Conservation (phyloP, 2,888 invertebrate species). For the Ormyrus thymus region DNA sequence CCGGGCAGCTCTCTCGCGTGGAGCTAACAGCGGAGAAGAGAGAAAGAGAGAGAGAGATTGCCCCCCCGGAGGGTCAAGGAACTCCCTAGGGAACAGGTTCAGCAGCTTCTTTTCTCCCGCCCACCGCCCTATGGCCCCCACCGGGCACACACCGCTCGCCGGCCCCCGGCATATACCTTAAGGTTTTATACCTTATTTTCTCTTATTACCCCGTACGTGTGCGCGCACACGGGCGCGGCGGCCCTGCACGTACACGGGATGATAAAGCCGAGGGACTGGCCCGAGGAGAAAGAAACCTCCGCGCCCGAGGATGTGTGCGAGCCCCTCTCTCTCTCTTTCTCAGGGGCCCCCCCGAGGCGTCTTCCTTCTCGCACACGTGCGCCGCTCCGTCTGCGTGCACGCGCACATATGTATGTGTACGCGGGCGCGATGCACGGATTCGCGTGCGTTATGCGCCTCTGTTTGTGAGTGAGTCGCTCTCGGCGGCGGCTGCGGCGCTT, state of each 20-base stretch:
- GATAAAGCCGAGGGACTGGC: slow-evolving; percentile 39
- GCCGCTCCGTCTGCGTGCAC: slow-evolving; percentile 9
- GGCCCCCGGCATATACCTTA: slow-evolving; percentile 60
- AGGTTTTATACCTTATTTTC: slow-evolving; percentile 68
- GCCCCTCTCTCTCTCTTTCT: slow-evolving; percentile 27
- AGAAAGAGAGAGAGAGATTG: slow-evolving; percentile 44
- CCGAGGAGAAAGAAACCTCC: slow-evolving; percentile 46
- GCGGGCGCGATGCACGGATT: slow-evolving; percentile 32
- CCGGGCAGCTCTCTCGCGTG: slow-evolving; percentile 39
- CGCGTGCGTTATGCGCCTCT: slow-evolving; percentile 51
- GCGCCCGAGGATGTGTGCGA: slow-evolving; percentile 36
- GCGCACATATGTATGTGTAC: slow-evolving; percentile 10
- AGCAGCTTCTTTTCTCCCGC: slow-evolving; percentile 68
- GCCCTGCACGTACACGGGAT: slow-evolving; percentile 22
- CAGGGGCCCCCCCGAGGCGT: slow-evolving; percentile 3
- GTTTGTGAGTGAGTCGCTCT: background rate
- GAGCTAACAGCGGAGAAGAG: slow-evolving; percentile 18
- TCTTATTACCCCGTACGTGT: slow-evolving; percentile 66
- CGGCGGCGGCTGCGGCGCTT: slow-evolving; percentile 51
- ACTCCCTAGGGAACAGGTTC: slow-evolving; percentile 75
- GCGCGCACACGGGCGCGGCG: slow-evolving; percentile 54
- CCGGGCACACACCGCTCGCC: slow-evolving; percentile 14
- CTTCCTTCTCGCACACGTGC: background rate
- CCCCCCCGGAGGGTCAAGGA: slow-evolving; percentile 73
- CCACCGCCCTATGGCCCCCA: slow-evolving; percentile 56